Evolutionary conservation across 2,888 invertebrate genomes (phyloP), one percentile per base, ranked within the genome.

Genomic region (Melanotus villosus): DNA sequence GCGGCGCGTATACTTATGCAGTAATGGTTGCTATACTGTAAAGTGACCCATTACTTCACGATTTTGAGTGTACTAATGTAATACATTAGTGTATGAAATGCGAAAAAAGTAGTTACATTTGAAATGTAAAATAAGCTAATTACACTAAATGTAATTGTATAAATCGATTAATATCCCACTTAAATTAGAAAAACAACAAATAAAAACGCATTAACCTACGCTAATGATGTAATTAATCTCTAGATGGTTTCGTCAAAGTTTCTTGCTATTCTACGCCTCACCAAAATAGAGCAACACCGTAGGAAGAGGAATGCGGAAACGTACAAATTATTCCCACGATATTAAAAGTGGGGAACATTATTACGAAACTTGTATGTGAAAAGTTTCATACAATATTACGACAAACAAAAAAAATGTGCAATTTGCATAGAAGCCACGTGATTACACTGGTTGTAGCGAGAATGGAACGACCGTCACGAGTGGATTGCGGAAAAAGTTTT

Each of bases 371-470:
- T 45, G 38, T 45, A 59, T 45, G 45, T 26, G 43, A 59, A 32
- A 59, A 59, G 19, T 59, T 59, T 18, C 59, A 59, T 23, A 45
- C 23, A 43, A 19, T 45, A 32, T 45, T 59, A 43, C 38, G 32
- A 18, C 45, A 45, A 59, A 32, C 43, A 32, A 59, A 59, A 57
- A 45, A n/a, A n/a, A 59, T 30, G 32, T 45, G 19, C 59, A 59
- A 59, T 59, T 59, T 59, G 45, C 59, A 59, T 59, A 45, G 32
- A 59, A 59, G 43, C 32, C 16, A 59, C 41, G 45, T 45, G 59
- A 59, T 45, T 59, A 45, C 26, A 10, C n/a, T n/a, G n/a, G 26
- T n/a, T 14, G 32, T 45, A 9, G 59, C 32, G 59, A 43, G 43
- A 45, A 59, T 23, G 32, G 32, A 59, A 45, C 43, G 45, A 45